Evolutionary conservation across 2,113 vertebrate species (phyloP).

Genomic region (Mormyrus iriodes): DNA sequence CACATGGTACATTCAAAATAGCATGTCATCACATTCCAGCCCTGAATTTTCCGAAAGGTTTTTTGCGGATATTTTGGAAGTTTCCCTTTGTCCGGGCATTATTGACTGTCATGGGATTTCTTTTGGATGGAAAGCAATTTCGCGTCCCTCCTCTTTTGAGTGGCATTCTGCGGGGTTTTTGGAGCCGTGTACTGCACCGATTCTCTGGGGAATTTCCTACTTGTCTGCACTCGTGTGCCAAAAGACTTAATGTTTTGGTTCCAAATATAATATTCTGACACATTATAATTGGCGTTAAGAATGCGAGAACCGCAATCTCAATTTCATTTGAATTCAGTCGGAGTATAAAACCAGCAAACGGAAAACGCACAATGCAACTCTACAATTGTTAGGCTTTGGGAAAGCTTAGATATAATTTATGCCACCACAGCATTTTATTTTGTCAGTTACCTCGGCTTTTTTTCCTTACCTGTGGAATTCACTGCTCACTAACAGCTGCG

Average conservation of each 20-base stretch:
- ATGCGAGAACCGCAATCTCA: neutral
- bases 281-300: neutral
- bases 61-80: neutral
- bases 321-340: neutral
- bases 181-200: neutral
- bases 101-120: neutral
- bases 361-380: neutral
- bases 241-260: neutral
- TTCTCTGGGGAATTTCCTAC: neutral
- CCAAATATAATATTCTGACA: neutral
- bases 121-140: neutral
- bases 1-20: neutral
- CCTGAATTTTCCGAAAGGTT: neutral
- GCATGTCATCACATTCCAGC: neutral
- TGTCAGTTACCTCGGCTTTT: neutral
- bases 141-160: neutral
- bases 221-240: neutral
- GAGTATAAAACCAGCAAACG: neutral
- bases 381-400: neutral
- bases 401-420: neutral
- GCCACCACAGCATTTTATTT: neutral
- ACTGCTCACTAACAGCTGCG: neutral
- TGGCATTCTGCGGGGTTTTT: slow-evolving; percentile 4
- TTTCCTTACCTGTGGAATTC: neutral
- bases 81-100: neutral